Evolutionary conservation across 2,888 invertebrate species (phyloP).

Genomic region (Didymodactylos carnosus): DNA sequence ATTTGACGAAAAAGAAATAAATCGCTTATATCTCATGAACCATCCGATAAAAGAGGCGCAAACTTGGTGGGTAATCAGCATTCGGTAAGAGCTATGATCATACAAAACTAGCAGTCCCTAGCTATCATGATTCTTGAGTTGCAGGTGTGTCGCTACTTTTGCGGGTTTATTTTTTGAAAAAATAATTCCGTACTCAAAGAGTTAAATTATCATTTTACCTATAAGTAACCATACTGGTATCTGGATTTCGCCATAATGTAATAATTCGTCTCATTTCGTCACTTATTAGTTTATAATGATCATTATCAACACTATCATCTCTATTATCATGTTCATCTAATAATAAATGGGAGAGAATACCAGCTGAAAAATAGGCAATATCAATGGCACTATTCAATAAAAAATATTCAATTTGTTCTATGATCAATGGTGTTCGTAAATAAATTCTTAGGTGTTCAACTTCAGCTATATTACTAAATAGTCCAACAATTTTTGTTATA

Average conservation of each 20-base stretch:
- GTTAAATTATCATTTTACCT: slow-evolving; percentile 21
- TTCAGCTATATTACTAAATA: slow-evolving; percentile 39
- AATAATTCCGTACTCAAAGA: not conserved
- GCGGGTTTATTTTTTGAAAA: too few species aligned
- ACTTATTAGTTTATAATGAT: slow-evolving; percentile 2
- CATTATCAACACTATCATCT: not conserved
- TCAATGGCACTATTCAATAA: slow-evolving; percentile 26
- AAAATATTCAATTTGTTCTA: slow-evolving; percentile 38
- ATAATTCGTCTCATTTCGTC: slow-evolving; percentile 37
- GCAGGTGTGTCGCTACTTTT: too few species aligned
- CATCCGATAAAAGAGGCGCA: too few species aligned
- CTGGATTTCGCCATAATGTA: slow-evolving; percentile 46
- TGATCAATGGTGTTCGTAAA: slow-evolving; percentile 41
- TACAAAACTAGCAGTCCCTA: too few species aligned
- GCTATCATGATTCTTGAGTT: too few species aligned
- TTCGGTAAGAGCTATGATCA: too few species aligned
- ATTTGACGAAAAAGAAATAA: too few species aligned
- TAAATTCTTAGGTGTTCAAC: slow-evolving; percentile 41
- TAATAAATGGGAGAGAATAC: slow-evolving; percentile 49
- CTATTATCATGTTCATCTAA: slow-evolving; percentile 37
- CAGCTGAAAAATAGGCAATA: slow-evolving; percentile 52
- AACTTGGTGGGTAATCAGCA: too few species aligned
- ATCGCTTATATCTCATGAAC: too few species aligned
- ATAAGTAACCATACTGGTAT: slow-evolving; percentile 53
- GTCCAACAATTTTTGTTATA: not conserved